These are phyloP conservation scores for Sipha flava DNA, from an alignment of 1,140 invertebrate genomes.

Conservation along the genomic window DNA sequence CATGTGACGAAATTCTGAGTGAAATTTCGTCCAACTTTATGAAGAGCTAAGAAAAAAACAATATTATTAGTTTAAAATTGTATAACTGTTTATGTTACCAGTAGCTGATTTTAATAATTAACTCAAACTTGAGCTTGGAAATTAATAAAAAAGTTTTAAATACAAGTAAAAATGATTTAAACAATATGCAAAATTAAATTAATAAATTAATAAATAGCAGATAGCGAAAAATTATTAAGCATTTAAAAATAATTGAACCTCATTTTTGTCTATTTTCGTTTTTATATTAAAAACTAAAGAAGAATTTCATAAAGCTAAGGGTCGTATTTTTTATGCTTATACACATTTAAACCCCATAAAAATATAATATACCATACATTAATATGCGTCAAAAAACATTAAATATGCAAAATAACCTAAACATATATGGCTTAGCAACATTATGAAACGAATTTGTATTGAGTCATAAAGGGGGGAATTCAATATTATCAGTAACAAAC, in stretches of 20 bases:
- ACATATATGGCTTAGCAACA: background rate
- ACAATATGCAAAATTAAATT: background rate
- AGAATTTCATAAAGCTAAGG: slow-evolving; percentile 9
- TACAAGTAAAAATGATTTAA: background rate
- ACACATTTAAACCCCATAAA: background rate
- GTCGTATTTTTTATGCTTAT: slow-evolving; percentile 18
- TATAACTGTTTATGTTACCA: background rate
- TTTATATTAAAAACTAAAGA: background rate
- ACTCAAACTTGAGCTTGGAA: no score
- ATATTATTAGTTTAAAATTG: background rate
- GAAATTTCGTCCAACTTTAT: no score
- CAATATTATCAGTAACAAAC: slow-evolving; percentile 14
- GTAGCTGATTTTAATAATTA: background rate
- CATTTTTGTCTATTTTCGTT: background rate
- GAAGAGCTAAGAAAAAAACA: background rate
- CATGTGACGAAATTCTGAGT: background rate
- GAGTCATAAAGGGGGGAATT: background rate
- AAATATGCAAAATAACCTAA: slow-evolving; percentile 21
- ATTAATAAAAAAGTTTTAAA: background rate
- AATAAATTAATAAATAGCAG: background rate
- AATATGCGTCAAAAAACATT: slow-evolving; percentile 15
- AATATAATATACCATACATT: slow-evolving; percentile 1
- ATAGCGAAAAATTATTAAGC: background rate
- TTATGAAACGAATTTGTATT: slow-evolving; percentile 4
- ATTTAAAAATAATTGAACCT: background rate